Percentiles rank a stretch among this genome's conserved stretches.
These are phyloP conservation scores for Lochmaea crataegi DNA, from an alignment of 2,888 invertebrate species.

Conservation along the genomic window DNA sequence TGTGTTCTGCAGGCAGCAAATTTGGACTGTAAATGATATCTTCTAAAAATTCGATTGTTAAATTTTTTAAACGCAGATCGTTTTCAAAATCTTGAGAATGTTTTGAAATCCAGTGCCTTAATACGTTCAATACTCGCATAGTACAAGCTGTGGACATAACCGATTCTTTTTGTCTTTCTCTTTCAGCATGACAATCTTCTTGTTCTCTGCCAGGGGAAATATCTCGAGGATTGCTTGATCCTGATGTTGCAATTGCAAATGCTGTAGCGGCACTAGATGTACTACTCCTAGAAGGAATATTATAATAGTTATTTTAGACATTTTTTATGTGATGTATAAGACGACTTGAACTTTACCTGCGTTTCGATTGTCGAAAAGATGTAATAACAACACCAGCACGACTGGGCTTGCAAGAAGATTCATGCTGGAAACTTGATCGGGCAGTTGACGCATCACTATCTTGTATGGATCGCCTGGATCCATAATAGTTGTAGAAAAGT, in stretches of 20 bases:
- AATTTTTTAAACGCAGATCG: constrained; percentile 77
- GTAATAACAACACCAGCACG: constrained; percentile 93
- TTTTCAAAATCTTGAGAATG: constrained; percentile 90
- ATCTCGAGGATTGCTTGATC: constrained; percentile 84
- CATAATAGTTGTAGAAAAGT: constrained; percentile 66
- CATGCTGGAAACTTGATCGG: constrained; percentile 73
- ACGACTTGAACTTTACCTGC: constrained; percentile 71
- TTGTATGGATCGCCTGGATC: constrained; percentile 65
- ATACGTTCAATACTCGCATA: constrained; percentile 90
- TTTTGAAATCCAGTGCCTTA: constrained; percentile 93
- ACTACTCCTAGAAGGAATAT: constrained; percentile 73
- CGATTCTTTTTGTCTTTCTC: constrained; percentile 74
- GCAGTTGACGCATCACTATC: constrained; percentile 66
- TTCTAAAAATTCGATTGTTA: constrained; percentile 88
- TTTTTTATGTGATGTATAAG: not conserved
- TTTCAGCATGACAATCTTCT: constrained; percentile 64
- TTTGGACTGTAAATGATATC: constrained; percentile 88
- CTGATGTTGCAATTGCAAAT: constrained; percentile 92
- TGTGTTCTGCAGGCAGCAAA: constrained; percentile 87
- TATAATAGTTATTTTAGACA: not conserved
- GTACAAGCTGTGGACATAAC: constrained; percentile 94
- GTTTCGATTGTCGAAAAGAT: constrained; percentile 86
- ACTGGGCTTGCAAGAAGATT: constrained; percentile 70
- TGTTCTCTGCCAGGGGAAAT: constrained; percentile 65
- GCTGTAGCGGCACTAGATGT: constrained; percentile 89